phyloP scores from a whole-genome alignment of 2,888 invertebrate species.

The Ptychoptera contaminata region DNA sequence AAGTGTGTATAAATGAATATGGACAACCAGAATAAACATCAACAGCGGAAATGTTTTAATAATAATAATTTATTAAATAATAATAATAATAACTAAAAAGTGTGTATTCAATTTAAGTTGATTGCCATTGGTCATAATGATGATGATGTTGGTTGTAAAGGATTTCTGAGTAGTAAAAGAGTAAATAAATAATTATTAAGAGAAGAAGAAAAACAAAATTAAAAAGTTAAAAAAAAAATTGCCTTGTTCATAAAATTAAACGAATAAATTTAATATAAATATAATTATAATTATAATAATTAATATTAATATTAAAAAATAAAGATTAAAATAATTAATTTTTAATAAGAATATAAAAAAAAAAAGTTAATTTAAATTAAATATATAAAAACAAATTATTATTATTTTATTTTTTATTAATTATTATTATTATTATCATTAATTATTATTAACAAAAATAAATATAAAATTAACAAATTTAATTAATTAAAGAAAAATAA shows the following conservation, averaged over 20 bases:
- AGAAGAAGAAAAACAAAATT: slow-evolving; percentile 5
- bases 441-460: too few species aligned
- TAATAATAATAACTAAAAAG: slow-evolving; percentile 3
- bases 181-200: not conserved
- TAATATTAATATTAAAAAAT: not conserved
- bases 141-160: too few species aligned
- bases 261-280: slow-evolving; percentile 3
- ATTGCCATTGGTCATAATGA: too few species aligned
- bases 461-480: too few species aligned
- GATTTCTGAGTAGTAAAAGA: not conserved
- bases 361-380: not conserved
- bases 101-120: too few species aligned
- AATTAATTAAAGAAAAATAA: too few species aligned
- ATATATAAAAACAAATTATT: too few species aligned
- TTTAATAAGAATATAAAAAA: not conserved
- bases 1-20: not conserved
- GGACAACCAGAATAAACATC: not conserved
- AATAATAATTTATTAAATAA: slow-evolving; percentile 1
- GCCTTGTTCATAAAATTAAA: slow-evolving; percentile 8
- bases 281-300: slow-evolving; percentile 2
- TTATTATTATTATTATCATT: too few species aligned
- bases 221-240: slow-evolving; percentile 7
- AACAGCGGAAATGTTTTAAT: not conserved
- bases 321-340: slow-evolving; percentile 2
- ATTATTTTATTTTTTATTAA: too few species aligned